Evolutionary conservation across 2,113 vertebrate species (phyloP).

Genomic region (Xenopus borealis): DNA sequence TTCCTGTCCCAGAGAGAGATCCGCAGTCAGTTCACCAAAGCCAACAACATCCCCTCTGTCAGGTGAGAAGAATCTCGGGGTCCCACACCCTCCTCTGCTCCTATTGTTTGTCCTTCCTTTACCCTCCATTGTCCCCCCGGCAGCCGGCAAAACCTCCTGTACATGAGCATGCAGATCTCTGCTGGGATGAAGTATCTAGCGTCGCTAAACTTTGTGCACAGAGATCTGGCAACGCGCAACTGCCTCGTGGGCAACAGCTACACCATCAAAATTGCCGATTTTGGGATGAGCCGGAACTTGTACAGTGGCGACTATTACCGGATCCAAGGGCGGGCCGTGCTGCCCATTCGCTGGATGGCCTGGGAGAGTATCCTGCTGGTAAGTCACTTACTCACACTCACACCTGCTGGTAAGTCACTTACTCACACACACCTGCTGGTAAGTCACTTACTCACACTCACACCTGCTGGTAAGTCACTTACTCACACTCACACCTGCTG

Average conservation of each 20-base stretch:
- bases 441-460: too few relatives aligned
- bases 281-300: constrained; percentile 81
- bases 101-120: too few relatives aligned
- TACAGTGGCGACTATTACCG: constrained; percentile 85
- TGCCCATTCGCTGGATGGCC: constrained; percentile 84
- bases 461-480: too few relatives aligned
- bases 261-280: constrained; percentile 82
- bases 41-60: constrained; percentile 56
- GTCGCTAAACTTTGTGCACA: constrained; percentile 53
- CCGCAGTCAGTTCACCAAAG: constrained; percentile 67
- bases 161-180: constrained; percentile 80
- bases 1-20: constrained; percentile 76
- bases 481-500: too few relatives aligned
- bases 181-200: constrained; percentile 80
- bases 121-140: background rate
- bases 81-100: too few relatives aligned
- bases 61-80: constrained; percentile 46
- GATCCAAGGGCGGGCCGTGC: constrained; percentile 79
- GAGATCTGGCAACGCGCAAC: constrained; percentile 49
- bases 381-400: constrained; percentile 37
- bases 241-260: constrained; percentile 77
- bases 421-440: too few relatives aligned
- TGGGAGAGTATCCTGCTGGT: constrained; percentile 86
- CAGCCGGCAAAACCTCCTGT: constrained; percentile 73
- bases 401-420: too few relatives aligned